Conservation (phyloP, 1,140 invertebrate species). For the Ganaspis sp. region DNA sequence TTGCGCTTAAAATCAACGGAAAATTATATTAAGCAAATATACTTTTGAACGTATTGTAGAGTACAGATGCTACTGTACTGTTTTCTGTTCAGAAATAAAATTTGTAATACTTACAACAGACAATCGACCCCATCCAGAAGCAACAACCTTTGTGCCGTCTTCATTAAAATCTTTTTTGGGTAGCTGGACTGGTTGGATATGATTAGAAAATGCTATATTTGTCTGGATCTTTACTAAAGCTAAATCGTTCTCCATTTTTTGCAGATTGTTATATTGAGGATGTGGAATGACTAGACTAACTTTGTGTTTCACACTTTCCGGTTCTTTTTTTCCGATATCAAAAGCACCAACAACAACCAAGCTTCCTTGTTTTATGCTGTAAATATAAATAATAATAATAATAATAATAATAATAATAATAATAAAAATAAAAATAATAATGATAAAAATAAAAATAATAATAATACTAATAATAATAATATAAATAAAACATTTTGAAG, state of each 20-base stretch:
- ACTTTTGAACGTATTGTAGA: too few relatives aligned
- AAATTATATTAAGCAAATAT: too few relatives aligned
- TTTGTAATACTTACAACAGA: background rate
- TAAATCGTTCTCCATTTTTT: background rate
- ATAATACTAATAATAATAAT: too few relatives aligned
- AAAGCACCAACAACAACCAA: background rate
- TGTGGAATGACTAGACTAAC: background rate
- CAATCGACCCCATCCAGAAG: background rate
- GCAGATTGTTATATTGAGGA: background rate
- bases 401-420: too few relatives aligned
- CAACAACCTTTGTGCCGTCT: background rate
- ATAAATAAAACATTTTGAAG: too few relatives aligned
- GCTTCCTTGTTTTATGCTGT: background rate
- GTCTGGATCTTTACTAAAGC: background rate
- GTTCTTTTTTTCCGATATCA: background rate
- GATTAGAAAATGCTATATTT: background rate
- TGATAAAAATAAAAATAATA: too few relatives aligned
- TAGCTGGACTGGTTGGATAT: background rate
- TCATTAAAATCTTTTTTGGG: background rate
- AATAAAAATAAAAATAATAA: too few relatives aligned
- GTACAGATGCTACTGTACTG: too few relatives aligned
- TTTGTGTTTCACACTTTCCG: too few relatives aligned
- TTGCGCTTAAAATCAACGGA: too few relatives aligned
- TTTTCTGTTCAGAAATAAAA: too few relatives aligned
- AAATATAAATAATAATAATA: too few relatives aligned